These are phyloP conservation scores for Pharmacophagus antenor DNA, from an alignment of 2,888 invertebrate species.

Conservation along the genomic window DNA sequence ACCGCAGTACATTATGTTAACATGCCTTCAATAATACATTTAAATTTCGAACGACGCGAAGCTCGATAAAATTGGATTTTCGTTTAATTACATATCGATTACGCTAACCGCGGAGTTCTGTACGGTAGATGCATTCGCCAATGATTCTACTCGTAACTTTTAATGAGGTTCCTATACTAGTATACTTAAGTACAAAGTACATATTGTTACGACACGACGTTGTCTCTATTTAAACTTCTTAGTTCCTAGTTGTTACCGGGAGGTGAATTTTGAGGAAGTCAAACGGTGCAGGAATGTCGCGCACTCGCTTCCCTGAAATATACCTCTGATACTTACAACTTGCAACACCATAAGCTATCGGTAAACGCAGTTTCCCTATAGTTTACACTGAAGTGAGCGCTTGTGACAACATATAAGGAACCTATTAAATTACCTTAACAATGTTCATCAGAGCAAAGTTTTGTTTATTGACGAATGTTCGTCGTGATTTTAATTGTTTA, in stretches of 20 bases:
- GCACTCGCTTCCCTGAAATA: slow-evolving; percentile 32
- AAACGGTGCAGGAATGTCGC: neutral
- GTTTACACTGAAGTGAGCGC: neutral
- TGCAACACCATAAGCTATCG: neutral
- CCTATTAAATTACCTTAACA: neutral
- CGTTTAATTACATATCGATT: neutral
- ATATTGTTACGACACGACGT: neutral
- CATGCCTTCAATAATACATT: no score
- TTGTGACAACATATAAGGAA: neutral
- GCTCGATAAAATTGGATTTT: neutral
- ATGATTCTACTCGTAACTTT: neutral
- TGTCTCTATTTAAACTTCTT: neutral
- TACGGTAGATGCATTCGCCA: neutral
- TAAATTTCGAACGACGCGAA: neutral
- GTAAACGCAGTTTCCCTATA: neutral
- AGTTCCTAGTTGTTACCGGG: neutral
- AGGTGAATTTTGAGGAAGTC: neutral
- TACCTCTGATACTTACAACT: slow-evolving; percentile 31
- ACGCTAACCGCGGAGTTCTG: no score
- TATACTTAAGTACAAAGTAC: neutral
- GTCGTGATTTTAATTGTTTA: no score
- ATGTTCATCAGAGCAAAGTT: slow-evolving; percentile 5
- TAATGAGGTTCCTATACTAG: no score
- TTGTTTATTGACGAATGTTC: no score
- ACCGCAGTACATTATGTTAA: no score